Evolutionary conservation across 2,797 vertebrate genomes (phyloP).

Genomic region (Danio choprae): DNA sequence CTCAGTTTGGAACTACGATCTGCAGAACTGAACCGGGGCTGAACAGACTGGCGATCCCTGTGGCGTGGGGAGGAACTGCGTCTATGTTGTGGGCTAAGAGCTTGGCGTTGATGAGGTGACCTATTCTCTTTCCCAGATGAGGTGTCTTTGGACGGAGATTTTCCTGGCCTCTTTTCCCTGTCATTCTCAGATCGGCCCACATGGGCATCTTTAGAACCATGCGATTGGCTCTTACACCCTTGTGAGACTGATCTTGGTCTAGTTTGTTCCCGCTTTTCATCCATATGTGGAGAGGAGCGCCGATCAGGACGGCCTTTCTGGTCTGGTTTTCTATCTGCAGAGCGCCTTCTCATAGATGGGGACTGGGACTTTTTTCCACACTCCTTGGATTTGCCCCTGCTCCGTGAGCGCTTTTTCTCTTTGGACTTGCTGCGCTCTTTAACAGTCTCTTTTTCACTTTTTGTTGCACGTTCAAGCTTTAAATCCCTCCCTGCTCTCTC

Average conservation of each 20-base stretch:
- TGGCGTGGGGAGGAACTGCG: conserved; percentile 88
- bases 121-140: conserved; percentile 97
- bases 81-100: conserved; percentile 83
- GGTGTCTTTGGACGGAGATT: conserved; percentile 96
- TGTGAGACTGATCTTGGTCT: conserved; percentile 84
- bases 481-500: conserved; percentile 86
- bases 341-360: conserved; percentile 81
- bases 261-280: conserved; percentile 84
- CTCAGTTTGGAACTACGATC: conserved; percentile 88
- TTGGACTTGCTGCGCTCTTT: conserved; percentile 88
- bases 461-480: conserved; percentile 88
- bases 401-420: conserved; percentile 87
- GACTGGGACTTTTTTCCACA: conserved; percentile 86
- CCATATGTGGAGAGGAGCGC: conserved; percentile 78
- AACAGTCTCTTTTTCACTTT: conserved; percentile 77
- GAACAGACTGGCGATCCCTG: conserved; percentile 84
- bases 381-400: conserved; percentile 86
- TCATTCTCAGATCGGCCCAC: conserved; percentile 82
- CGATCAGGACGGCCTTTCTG: conserved; percentile 78
- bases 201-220: conserved; percentile 85
- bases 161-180: conserved; percentile 87
- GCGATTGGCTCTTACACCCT: conserved; percentile 62
- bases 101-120: conserved; percentile 86
- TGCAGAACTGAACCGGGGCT: conserved; percentile 70
- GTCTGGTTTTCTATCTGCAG: conserved; percentile 83